Evolutionary conservation across 2,113 vertebrate species (phyloP).

Genomic region (Bostrychus sinensis): DNA sequence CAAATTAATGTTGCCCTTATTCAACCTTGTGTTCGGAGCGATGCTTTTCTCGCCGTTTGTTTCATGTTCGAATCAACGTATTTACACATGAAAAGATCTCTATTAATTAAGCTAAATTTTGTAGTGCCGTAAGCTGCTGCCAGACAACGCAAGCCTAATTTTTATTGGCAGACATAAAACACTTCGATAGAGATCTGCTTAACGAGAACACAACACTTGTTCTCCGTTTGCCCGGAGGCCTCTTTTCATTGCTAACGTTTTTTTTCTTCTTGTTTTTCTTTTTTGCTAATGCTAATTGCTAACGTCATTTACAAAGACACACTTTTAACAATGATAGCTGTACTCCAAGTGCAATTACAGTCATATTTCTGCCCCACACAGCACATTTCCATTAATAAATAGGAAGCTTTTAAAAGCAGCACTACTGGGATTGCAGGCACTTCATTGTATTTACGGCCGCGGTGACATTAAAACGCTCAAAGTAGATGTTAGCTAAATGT

Average conservation of each 20-base stretch:
- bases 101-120: slow-evolving; percentile 63
- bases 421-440: slow-evolving; percentile 24
- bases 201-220: neutral
- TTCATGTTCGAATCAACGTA: slow-evolving; percentile 70
- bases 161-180: slow-evolving; percentile 38
- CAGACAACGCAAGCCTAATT: slow-evolving; percentile 1
- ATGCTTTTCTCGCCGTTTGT: slow-evolving; percentile 67
- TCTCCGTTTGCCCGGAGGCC: neutral
- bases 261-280: too few relatives aligned
- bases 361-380: slow-evolving; percentile 25
- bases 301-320: slow-evolving; percentile 22
- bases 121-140: slow-evolving; percentile 16
- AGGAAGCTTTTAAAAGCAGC: slow-evolving; percentile 47
- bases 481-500: slow-evolving; percentile 46
- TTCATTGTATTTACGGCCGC: slow-evolving; percentile 50
- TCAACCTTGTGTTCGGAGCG: slow-evolving; percentile 68
- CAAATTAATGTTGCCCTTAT: slow-evolving; percentile 74
- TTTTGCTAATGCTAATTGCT: slow-evolving; percentile 39
- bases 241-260: slow-evolving; percentile 38
- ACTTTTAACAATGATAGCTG: slow-evolving; percentile 13
- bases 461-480: slow-evolving; percentile 44
- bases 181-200: neutral
- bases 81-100: slow-evolving; percentile 75
- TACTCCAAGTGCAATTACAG: neutral
- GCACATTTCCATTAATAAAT: slow-evolving; percentile 46